Evolutionary conservation across 2,113 vertebrate species (phyloP), one percentile per base, ranked within the genome.

Genomic region (Oreochromis niloticus): DNA sequence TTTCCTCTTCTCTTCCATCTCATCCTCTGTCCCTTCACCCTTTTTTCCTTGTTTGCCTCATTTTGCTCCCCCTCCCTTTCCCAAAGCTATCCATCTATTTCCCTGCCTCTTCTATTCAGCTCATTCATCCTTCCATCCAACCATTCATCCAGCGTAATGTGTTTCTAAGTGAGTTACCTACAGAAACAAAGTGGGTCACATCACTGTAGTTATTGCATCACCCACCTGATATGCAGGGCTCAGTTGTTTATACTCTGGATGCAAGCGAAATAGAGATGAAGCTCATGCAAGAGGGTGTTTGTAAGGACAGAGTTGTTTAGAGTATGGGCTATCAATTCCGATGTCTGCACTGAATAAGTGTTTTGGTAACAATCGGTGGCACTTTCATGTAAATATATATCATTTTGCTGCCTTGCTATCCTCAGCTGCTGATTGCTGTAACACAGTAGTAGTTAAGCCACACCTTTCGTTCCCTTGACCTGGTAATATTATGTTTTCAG

Each of bases 101-200:
- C 43, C 27, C 52, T 57, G 22, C 71, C 54, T 57, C 24, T 78
- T 75, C 14, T 81, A n/a, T 6, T 87, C 79, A 46, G 66, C 86
- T 85, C 90, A 88, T 91, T 86, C 92, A 89, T 91, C 78, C 85
- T 9, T 75, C 73, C 61, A 68, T 91, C 87, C 39, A 10, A 71
- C 75, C 91, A 93, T 92, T 87, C 90, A 88, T 90, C 81, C 84
- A 50, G 79, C 46, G 39, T 93, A 93, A 94, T 94, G 89, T 87
- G 90, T 89, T 84, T 88, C 57, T 93, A 94, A 93, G 89, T 88
- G 90, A 93, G 92, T 94, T 93, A 94, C 80, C 81, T 39, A 6
- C 50, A 55, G 85, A 90, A 94, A 91, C 87, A 93, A 90, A 94
- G 91, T 92, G 93, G 93, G 89, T 93, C 90, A 59, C 85, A 90